Percentiles rank a stretch among this genome's conserved stretches.
Conservation (phyloP, 2,888 invertebrate genomes). For the Pycnomerus fuliginosus region DNA sequence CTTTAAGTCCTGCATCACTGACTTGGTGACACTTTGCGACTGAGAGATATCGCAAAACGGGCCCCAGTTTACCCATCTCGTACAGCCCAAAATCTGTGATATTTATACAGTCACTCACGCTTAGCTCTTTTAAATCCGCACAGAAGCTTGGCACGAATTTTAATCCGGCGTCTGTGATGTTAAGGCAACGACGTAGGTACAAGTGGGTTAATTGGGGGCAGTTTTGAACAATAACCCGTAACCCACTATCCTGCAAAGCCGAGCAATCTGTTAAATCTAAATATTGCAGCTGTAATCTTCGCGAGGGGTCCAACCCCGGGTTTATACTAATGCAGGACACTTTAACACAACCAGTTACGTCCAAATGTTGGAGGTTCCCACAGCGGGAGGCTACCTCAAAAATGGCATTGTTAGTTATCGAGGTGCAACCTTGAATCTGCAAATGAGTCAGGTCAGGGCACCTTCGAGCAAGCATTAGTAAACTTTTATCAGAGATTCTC, state of each 20-base stretch:
- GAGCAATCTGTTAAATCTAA: constrained; percentile 90
- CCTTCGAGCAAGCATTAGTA: constrained; percentile 71
- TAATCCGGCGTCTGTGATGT: constrained; percentile 89
- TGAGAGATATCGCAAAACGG: constrained; percentile 86
- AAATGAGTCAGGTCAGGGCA: constrained; percentile 82
- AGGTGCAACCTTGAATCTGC: constrained; percentile 73
- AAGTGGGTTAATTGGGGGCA: constrained; percentile 85
- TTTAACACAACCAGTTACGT: constrained; percentile 78
- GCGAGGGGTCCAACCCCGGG: constrained; percentile 63
- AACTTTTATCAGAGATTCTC: constrained; percentile 74
- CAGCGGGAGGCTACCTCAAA: constrained; percentile 79
- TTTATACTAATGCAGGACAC: constrained; percentile 76
- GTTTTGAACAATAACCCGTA: constrained; percentile 80
- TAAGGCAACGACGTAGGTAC: constrained; percentile 83
- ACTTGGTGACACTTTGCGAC: constrained; percentile 93
- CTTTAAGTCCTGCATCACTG: constrained; percentile 85
- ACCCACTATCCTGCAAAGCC: constrained; percentile 78
- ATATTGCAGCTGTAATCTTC: constrained; percentile 77
- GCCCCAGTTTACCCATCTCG: constrained; percentile 84
- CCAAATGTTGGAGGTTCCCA: constrained; percentile 78
- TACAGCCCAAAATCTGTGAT: constrained; percentile 90
- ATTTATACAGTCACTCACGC: constrained; percentile 86
- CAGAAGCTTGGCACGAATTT: constrained; percentile 91
- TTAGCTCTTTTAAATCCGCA: constrained; percentile 77
- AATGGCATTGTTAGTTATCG: constrained; percentile 74